Percentiles rank a stretch among this genome's conserved stretches.
Conservation (phyloP, 2,888 invertebrate species). For the Marasmarcha lunaedactyla region DNA sequence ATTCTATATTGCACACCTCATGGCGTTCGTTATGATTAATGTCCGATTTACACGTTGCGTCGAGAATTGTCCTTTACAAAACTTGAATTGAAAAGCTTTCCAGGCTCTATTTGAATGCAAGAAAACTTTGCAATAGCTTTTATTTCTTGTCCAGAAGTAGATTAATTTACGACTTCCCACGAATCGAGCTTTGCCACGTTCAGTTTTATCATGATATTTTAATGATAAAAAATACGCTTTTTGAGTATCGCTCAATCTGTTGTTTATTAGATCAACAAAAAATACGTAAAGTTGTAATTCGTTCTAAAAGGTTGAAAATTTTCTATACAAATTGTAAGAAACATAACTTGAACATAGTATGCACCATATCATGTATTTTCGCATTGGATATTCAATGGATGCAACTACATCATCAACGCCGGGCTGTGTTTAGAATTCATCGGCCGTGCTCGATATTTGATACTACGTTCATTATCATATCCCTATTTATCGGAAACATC, state of each 20-base stretch:
- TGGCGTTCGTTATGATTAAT: slow-evolving; percentile 30
- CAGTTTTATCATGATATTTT: too few relatives aligned
- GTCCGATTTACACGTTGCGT: slow-evolving; percentile 25
- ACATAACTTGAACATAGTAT: too few relatives aligned
- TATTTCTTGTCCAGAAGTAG: slow-evolving; percentile 50
- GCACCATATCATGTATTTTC: slow-evolving; percentile 24
- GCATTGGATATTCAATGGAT: slow-evolving; percentile 42
- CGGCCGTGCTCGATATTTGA: too few relatives aligned
- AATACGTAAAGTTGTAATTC: too few relatives aligned
- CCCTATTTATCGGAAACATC: too few relatives aligned
- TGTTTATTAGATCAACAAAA: too few relatives aligned
- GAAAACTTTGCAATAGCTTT: slow-evolving; percentile 56
- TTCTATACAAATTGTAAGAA: too few relatives aligned
- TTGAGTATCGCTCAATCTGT: too few relatives aligned
- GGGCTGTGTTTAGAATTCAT: slow-evolving; percentile 18
- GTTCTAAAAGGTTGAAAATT: too few relatives aligned
- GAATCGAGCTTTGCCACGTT: slow-evolving; percentile 32
- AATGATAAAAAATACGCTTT: too few relatives aligned
- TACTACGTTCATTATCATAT: too few relatives aligned
- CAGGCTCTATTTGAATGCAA: slow-evolving; percentile 55
- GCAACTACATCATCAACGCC: slow-evolving; percentile 22
- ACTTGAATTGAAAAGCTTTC: slow-evolving; percentile 56
- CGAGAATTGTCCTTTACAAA: slow-evolving; percentile 45
- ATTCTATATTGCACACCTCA: too few relatives aligned
- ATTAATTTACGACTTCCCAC: slow-evolving; percentile 51